Percentiles rank a stretch among this genome's conserved stretches.
Conservation (phyloP, 2,113 vertebrate species). For the Microcebus lehilahytsara region DNA sequence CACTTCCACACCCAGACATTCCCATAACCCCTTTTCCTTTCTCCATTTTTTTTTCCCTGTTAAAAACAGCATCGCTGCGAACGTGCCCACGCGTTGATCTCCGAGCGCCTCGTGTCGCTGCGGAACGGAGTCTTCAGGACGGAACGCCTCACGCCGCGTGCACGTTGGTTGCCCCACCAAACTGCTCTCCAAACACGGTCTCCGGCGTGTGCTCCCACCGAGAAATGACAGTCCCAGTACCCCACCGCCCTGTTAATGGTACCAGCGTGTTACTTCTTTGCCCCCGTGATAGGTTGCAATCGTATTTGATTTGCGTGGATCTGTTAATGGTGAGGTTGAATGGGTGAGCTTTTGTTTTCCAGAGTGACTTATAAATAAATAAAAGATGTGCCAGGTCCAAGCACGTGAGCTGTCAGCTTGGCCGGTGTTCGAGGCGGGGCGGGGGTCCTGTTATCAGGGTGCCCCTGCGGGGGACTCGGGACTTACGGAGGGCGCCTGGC, state of each 20-base stretch:
- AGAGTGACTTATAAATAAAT: too few species aligned
- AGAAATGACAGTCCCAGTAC: fast-evolving
- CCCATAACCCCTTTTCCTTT: fast-evolving
- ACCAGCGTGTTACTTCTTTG: fast-evolving
- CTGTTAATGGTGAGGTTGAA: not conserved
- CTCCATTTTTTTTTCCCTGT: not conserved
- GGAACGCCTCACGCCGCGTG: fast-evolving
- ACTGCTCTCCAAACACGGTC: fast-evolving
- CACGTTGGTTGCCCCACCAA: fast-evolving
- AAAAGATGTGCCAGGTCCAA: fast-evolving
- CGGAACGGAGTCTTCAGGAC: fast-evolving
- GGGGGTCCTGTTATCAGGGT: fast-evolving
- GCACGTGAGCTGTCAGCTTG: fast-evolving
- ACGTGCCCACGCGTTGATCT: fast-evolving
- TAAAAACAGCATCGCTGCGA: fast-evolving
- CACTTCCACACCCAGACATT: fast-evolving
- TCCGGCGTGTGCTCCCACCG: not conserved
- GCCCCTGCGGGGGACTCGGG: not conserved
- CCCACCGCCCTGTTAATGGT: fast-evolving
- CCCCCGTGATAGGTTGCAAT: fast-evolving
- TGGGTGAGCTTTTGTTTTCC: too few species aligned
- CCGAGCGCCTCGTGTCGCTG: fast-evolving
- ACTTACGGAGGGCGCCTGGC: fast-evolving
- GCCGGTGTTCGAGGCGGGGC: fast-evolving
- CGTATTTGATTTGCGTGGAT: fast-evolving